Percentiles rank a stretch among this genome's conserved stretches.
These are phyloP conservation scores for Hoplodrina blanda DNA, from an alignment of 2,888 invertebrate genomes.

Conservation along the genomic window DNA sequence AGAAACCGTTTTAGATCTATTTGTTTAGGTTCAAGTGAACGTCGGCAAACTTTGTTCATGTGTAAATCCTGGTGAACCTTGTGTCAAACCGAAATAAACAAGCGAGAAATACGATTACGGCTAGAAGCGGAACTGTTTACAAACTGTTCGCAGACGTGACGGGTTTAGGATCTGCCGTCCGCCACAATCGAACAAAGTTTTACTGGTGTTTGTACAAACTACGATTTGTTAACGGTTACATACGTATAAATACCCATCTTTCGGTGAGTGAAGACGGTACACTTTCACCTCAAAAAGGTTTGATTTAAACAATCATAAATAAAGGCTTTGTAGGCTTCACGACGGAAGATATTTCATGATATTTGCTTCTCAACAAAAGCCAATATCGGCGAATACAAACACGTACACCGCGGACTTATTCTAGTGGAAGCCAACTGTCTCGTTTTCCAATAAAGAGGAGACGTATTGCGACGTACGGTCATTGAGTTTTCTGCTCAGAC, in stretches of 20 bases:
- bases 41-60: slow-evolving; percentile 70
- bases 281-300: slow-evolving; percentile 42
- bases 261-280: slow-evolving; percentile 9
- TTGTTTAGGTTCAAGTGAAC: slow-evolving; percentile 70
- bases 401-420: slow-evolving; percentile 81
- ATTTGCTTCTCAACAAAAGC: slow-evolving; percentile 80
- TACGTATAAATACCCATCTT: slow-evolving; percentile 66
- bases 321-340: slow-evolving; percentile 55
- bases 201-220: slow-evolving; percentile 70
- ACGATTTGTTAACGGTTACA: slow-evolving; percentile 71
- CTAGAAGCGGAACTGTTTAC: slow-evolving; percentile 82
- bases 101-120: slow-evolving; percentile 82
- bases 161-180: slow-evolving; percentile 61
- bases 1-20: slow-evolving; percentile 53
- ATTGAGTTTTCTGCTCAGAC: slow-evolving; percentile 87
- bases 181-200: slow-evolving; percentile 71
- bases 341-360: slow-evolving; percentile 75
- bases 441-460: slow-evolving; percentile 88
- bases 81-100: slow-evolving; percentile 83
- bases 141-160: slow-evolving; percentile 79
- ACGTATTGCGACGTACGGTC: slow-evolving; percentile 85
- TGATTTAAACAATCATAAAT: slow-evolving; percentile 61
- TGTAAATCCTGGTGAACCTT: slow-evolving; percentile 72
- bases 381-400: slow-evolving; percentile 82
- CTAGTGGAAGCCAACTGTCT: slow-evolving; percentile 84